Evolutionary conservation across 2,797 vertebrate species (phyloP).

Genomic region (Pseudochirops cupreus): DNA sequence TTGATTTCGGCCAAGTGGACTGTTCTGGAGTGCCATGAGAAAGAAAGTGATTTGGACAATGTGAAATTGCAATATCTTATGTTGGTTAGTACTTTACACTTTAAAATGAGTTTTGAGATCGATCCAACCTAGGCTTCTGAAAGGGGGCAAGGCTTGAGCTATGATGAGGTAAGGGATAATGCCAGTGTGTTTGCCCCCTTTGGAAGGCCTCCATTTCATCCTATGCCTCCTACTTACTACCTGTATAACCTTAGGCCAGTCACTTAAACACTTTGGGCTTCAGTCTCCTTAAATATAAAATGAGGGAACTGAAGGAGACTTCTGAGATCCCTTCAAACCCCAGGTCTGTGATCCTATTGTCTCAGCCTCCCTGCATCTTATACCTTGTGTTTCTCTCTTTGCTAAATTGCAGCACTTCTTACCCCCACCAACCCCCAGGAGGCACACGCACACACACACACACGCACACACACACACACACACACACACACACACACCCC

Average conservation of each 20-base stretch:
- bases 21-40: neutral
- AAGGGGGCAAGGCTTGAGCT: conserved; percentile 7
- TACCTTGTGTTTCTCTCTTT: neutral
- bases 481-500: neutral
- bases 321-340: neutral
- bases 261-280: neutral
- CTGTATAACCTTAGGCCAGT: neutral
- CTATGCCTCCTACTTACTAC: neutral
- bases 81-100: neutral
- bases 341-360: neutral
- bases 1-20: neutral
- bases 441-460: neutral
- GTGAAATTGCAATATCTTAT: neutral
- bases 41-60: conserved; percentile 1
- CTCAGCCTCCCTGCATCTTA: neutral
- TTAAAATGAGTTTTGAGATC: conserved; percentile 16
- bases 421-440: neutral
- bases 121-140: conserved; percentile 23
- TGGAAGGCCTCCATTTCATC: conserved; percentile 7
- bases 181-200: neutral
- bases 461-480: neutral
- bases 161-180: neutral
- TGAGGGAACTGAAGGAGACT: neutral
- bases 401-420: neutral
- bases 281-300: neutral